These are phyloP conservation scores for Margaritifera margaritifera DNA, from an alignment of 2,888 invertebrate species.

Conservation along the genomic window DNA sequence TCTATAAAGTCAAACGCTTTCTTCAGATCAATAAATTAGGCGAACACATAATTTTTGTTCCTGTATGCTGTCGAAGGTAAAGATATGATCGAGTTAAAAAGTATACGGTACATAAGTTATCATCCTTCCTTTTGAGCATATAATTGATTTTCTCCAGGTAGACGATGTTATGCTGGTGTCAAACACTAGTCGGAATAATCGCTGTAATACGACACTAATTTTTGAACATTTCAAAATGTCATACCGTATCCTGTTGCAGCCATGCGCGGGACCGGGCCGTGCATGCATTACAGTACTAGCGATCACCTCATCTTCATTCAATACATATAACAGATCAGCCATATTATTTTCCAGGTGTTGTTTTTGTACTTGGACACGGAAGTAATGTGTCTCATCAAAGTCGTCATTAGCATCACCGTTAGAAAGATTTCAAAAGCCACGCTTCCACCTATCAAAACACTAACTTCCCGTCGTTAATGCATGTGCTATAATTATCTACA, in stretches of 20 bases:
- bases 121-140: slow-evolving; percentile 12
- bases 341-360: too few relatives aligned
- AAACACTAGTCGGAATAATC: slow-evolving; percentile 17
- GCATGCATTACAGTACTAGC: too few relatives aligned
- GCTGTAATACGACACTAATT: slow-evolving; percentile 9
- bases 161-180: slow-evolving; percentile 11
- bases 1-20: slow-evolving; percentile 10
- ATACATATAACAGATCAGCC: too few relatives aligned
- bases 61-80: slow-evolving; percentile 79
- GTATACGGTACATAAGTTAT: slow-evolving; percentile 1
- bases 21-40: neutral
- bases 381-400: too few relatives aligned
- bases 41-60: slow-evolving; percentile 10
- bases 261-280: neutral
- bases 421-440: too few relatives aligned
- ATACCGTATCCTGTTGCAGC: slow-evolving; percentile 4
- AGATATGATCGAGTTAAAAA: slow-evolving; percentile 22
- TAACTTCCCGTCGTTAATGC: too few relatives aligned
- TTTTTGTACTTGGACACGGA: too few relatives aligned
- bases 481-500: too few relatives aligned
- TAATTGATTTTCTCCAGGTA: slow-evolving; percentile 12
- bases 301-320: too few relatives aligned
- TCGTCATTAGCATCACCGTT: too few relatives aligned
- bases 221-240: slow-evolving; percentile 2
- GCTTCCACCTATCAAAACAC: too few relatives aligned